Conservation (phyloP, 2,888 invertebrate species). For the Polia nebulosa region DNA sequence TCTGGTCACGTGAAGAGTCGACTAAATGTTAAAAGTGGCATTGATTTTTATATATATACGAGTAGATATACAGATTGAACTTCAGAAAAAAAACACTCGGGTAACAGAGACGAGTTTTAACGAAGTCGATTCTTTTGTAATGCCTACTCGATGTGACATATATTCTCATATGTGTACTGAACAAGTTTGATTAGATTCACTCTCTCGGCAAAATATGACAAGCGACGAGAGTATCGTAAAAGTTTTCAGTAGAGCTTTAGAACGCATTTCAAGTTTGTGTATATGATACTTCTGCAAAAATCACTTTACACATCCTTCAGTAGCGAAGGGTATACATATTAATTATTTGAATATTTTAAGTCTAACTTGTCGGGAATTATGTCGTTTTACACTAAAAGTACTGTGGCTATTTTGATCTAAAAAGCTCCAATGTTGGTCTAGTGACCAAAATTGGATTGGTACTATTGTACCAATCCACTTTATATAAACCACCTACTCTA, state of each 20-base stretch:
- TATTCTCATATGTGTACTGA: background rate
- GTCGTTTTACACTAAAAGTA: constrained; percentile 1
- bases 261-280: constrained; percentile 22
- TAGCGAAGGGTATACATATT: background rate
- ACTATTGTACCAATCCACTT: too few species aligned
- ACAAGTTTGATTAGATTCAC: constrained; percentile 10
- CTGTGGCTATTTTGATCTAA: background rate
- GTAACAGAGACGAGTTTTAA: background rate
- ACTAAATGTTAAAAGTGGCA: too few species aligned
- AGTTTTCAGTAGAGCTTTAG: constrained; percentile 19
- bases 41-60: too few species aligned
- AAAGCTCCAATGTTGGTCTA: background rate
- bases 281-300: constrained; percentile 8
- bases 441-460: too few species aligned
- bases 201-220: background rate
- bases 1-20: too few species aligned
- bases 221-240: constrained; percentile 11
- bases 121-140: background rate
- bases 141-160: background rate
- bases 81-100: too few species aligned
- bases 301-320: background rate
- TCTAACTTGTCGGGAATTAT: background rate
- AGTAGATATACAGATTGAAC: too few species aligned
- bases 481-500: background rate
- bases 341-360: background rate